A percentile compares a stretch with the other conserved stretches of the same genome.
phyloP scores from a whole-genome alignment of 2,113 vertebrate species.

The Dromiciops gliroides region DNA sequence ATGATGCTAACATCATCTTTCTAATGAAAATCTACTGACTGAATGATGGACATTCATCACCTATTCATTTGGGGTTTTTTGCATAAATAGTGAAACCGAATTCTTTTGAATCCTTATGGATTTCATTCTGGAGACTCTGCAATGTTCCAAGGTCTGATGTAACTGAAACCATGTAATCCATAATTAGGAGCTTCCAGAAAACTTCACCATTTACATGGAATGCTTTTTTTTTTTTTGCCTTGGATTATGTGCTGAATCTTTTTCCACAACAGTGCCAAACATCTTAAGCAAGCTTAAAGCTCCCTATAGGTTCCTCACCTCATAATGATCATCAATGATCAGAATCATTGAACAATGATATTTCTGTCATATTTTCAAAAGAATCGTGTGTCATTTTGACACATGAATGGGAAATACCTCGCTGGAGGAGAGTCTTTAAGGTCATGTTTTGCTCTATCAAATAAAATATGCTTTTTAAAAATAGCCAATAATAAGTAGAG shows the following conservation, averaged over 20 bases:
- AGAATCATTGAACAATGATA: background rate
- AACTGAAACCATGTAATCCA: background rate
- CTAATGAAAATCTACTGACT: background rate
- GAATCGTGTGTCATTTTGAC: background rate
- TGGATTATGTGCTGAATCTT: background rate
- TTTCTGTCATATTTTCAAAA: background rate
- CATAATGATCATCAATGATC: background rate
- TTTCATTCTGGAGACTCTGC: background rate
- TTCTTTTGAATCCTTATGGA: background rate
- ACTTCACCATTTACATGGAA: background rate
- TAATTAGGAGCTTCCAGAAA: background rate
- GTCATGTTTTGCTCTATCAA: background rate
- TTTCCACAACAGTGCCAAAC: background rate
- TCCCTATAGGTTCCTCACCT: background rate
- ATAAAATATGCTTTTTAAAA: background rate
- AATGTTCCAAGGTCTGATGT: background rate
- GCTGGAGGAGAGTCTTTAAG: background rate
- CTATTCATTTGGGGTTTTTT: background rate
- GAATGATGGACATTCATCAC: background rate
- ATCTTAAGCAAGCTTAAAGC: background rate
- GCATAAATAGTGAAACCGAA: background rate
- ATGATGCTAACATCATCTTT: background rate
- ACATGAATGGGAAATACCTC: background rate
- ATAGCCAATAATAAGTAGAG: background rate
- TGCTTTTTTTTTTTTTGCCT: background rate